Base-by-base conservation (phyloP, 2,113 vertebrate species). In the Panurus biarmicus region DNA sequence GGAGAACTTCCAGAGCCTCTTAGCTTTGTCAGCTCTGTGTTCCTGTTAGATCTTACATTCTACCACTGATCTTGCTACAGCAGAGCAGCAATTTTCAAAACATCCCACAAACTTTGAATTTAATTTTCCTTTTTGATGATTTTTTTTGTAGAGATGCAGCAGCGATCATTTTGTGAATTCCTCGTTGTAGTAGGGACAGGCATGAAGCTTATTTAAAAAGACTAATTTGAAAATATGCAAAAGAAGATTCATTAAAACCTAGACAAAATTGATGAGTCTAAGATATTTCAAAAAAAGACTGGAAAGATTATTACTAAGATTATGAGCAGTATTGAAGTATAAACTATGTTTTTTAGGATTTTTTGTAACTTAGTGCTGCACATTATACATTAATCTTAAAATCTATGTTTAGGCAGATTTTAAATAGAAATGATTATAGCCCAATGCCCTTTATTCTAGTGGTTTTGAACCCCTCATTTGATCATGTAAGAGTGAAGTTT, bases 381-480 rank as follows among this genome's bases (percentile, higher is more conserved):
- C 22, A n/a, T 75, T 33, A 15, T 74, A 44, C 19, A n/a, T 86
- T 72, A 62, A 77, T 79, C 45, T 82, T 91, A 66, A 90, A 94
- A 80, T 54, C 33, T 44, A 0, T 61, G 33, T 66, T 94, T 62
- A 90, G 60, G 67, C 22, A 80, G 58, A 74, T 83, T 54, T 67
- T 36, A 86, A 93, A 74, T 66, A 77, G 65, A 61, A 91, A 47
- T 76, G 48, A 70, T 57, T 89, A 17, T 47, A 85, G n/a, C n/a
- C 29, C 31, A 64, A 7, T 61, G 33, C 84, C 60, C 61, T 84
- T 79, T 95, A 56, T 91, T 89, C 56, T 81, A 31, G 26, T 81
- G 44, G 70, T 75, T 96, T 86, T 85, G 64, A 95, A 91, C 69
- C 47, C 29, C 31, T 90, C 72, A 62, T 96, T 97, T 96, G 71